A percentile compares a stretch with the other conserved stretches of the same genome.
These are phyloP conservation scores for Drosophila lutescens DNA, from an alignment of 2,888 invertebrate species.

Conservation along the genomic window DNA sequence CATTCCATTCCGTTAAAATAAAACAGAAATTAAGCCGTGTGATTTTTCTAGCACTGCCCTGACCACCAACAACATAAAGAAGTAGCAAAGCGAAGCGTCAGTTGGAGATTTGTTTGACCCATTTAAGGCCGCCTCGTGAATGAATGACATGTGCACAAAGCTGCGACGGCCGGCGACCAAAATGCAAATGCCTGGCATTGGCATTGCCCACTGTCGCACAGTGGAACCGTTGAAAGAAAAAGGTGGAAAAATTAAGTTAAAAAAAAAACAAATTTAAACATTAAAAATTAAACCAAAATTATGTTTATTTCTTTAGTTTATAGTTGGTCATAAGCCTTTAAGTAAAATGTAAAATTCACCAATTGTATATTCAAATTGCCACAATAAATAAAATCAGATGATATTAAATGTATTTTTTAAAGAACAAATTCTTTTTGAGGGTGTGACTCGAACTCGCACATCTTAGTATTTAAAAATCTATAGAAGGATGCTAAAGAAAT, in stretches of 20 bases:
- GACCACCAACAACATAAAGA: conserved; percentile 44
- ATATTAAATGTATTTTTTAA: neutral
- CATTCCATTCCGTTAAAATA: conserved; percentile 63
- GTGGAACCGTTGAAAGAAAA: neutral
- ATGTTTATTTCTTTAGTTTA: no score
- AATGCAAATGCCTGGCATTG: conserved; percentile 55
- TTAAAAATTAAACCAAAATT: no score
- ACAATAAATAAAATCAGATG: no score
- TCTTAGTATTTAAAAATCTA: neutral
- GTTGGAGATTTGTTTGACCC: conserved; percentile 76
- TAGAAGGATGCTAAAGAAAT: no score
- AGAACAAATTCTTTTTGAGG: neutral
- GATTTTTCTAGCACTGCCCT: conserved; percentile 67
- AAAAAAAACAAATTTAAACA: no score
- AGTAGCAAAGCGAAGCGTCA: conserved; percentile 21
- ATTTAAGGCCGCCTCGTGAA: conserved; percentile 52
- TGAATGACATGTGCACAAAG: conserved; percentile 76
- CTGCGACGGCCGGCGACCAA: conserved; percentile 59
- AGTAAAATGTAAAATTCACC: no score
- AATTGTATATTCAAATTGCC: neutral
- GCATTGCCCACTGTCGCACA: conserved; percentile 30
- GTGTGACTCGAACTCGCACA: neutral
- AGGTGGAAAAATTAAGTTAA: neutral
- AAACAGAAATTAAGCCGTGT: conserved; percentile 76
- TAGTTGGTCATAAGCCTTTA: no score